These are phyloP conservation scores for Coleophora deauratella DNA, from an alignment of 2,888 invertebrate genomes.

Conservation along the genomic window DNA sequence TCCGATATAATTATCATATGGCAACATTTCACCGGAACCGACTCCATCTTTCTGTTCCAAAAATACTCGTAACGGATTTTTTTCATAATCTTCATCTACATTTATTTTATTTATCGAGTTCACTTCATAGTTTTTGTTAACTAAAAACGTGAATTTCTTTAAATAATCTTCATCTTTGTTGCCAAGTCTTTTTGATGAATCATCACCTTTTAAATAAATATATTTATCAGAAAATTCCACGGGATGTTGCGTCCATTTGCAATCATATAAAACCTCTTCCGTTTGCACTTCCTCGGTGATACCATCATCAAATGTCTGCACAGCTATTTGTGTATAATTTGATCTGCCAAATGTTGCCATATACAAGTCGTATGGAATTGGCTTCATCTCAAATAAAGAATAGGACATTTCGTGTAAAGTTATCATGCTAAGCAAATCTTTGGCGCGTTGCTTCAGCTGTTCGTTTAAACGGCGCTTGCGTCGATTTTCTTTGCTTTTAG, in stretches of 20 bases:
- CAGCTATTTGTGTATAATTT: constrained; percentile 52
- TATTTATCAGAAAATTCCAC: constrained; percentile 50
- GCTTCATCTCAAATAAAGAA: constrained; percentile 60
- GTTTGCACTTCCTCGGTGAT: constrained; percentile 54
- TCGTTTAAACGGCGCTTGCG: constrained; percentile 39
- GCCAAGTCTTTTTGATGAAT: constrained; percentile 23
- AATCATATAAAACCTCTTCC: constrained; percentile 35
- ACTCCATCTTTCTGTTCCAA: constrained; percentile 63
- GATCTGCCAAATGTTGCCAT: constrained; percentile 59
- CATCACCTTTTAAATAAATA: constrained; percentile 27
- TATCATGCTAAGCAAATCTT: constrained; percentile 56
- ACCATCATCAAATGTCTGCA: constrained; percentile 63
- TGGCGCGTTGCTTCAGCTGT: constrained; percentile 43
- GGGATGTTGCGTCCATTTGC: constrained; percentile 63
- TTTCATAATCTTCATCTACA: constrained; percentile 35
- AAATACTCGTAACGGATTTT: constrained; percentile 46
- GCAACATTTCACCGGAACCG: constrained; percentile 44
- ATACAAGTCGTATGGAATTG: constrained; percentile 61
- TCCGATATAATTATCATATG: constrained; percentile 39
- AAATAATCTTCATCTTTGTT: constrained; percentile 36
- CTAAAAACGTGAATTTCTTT: constrained; percentile 38
- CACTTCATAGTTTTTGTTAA: constrained; percentile 20
- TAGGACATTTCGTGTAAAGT: constrained; percentile 61
- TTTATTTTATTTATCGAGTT: constrained; percentile 19
- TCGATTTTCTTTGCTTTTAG: constrained; percentile 49